phyloP scores from a whole-genome alignment of 1,140 invertebrate species.

The Phenacoccus solenopsis region DNA sequence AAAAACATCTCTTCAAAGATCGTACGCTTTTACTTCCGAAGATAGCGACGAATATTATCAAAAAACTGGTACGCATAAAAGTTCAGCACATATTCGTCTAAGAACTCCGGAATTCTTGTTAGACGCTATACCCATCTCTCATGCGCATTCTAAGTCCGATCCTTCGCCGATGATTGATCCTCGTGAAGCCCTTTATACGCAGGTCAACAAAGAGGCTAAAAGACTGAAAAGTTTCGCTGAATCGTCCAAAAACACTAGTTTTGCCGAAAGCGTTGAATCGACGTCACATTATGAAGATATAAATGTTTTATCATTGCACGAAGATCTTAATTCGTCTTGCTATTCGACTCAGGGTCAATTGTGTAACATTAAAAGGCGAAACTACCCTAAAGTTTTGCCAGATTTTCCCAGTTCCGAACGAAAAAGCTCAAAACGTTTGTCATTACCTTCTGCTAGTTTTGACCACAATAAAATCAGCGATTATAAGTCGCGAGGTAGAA shows the following conservation, averaged over 20 bases:
- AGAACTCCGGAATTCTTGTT: constrained; percentile 13
- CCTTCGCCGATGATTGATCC: constrained; percentile 33
- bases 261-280: constrained; percentile 35
- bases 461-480: constrained; percentile 34
- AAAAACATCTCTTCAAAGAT: neutral
- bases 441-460: constrained; percentile 36
- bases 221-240: constrained; percentile 23
- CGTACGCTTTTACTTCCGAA: constrained; percentile 1
- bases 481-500: constrained; percentile 30
- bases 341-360: constrained; percentile 48
- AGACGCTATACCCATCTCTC: constrained; percentile 30
- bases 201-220: constrained; percentile 20
- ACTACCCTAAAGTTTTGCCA: constrained; percentile 69
- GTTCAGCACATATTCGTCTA: constrained; percentile 20
- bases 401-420: constrained; percentile 40
- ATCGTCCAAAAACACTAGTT: constrained; percentile 26
- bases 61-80: constrained; percentile 21
- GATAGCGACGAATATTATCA: constrained; percentile 18
- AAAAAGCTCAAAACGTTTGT: constrained; percentile 35
- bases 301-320: constrained; percentile 52
- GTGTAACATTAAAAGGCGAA: constrained; percentile 54
- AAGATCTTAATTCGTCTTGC: constrained; percentile 36
- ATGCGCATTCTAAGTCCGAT: constrained; percentile 59
- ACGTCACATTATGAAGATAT: constrained; percentile 38
- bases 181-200: constrained; percentile 31